Base-by-base conservation (phyloP, 1,140 invertebrate species). In the Solen grandis region DNA sequence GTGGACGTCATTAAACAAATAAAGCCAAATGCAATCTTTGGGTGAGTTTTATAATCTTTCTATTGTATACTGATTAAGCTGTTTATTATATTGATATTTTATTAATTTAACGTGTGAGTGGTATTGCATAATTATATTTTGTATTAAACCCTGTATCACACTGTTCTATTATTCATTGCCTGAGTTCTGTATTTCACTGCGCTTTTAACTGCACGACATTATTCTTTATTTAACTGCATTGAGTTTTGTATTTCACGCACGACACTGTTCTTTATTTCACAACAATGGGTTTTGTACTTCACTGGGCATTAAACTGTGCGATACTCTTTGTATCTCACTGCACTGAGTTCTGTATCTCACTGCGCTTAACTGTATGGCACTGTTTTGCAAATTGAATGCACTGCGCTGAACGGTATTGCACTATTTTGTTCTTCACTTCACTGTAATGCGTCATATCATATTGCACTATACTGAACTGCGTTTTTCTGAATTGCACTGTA, bases 21-120 rank as follows among this genome's bases (percentile, higher is more conserved):
- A 10, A 91, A 91, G 73, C 92, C 92, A 3, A 90, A 88, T 25
- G 88, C 82, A 35, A 85, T 92, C 33, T 91, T 92, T 57, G 91
- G 91, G 91, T 74, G 59, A 83, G 74, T 8, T 22, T 8, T 27
- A 57, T 14, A 16, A 13, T 27, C 10, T 14, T 14, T 16, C 25
- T 60, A 13, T 14, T 25, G 10, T 16, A 50, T n/a, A 13, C 46
- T 50, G 55, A 57, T 5, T 57, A 57, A 57, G n/a, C 46, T 50
- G 10, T 50, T 19, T 22, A 5, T 57, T 22, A 57, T 22, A 57
- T 13, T 10, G 5, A 10, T 57, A 19, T 22, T 10, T 10, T 57
- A 5, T 57, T 57, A 13, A 57, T 57, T 57, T 60, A 27, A 50
- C 10, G 10, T n/a, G 10, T 10, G n/a, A 50, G 46, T 13, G n/a